Evolutionary conservation across 2,113 vertebrate species (phyloP).

Genomic region (Calidris pygmaea): DNA sequence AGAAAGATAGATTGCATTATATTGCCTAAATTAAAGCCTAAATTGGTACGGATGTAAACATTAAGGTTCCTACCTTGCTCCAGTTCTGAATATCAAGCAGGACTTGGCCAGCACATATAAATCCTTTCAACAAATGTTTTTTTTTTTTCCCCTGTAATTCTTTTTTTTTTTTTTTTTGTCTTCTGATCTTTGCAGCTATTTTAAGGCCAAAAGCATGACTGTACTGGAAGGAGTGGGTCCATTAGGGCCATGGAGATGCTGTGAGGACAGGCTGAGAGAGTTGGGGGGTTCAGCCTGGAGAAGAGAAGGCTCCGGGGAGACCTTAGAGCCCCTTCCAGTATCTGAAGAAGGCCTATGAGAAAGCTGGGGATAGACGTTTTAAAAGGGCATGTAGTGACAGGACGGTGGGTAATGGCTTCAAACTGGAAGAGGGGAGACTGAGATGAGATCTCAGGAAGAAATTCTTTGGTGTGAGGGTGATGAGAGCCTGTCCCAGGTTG

Average conservation of each 20-base stretch:
- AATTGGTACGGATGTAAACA: neutral
- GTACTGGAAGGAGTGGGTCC: neutral
- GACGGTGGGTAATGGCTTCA: neutral
- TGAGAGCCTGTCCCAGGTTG: too few species aligned
- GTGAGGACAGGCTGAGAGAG: neutral
- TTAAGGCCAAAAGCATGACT: neutral
- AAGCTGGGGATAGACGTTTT: neutral
- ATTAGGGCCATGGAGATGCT: neutral
- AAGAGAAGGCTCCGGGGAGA: neutral
- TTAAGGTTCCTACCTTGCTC: neutral
- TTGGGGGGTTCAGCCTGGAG: neutral
- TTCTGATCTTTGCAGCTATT: neutral
- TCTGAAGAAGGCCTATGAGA: neutral
- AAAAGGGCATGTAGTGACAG: accelerated
- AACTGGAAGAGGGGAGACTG: neutral
- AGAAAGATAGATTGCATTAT: slow-evolving; percentile 21
- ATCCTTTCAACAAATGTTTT: neutral
- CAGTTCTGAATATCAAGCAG: neutral
- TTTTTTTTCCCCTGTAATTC: accelerated
- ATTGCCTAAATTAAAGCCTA: slow-evolving; percentile 2
- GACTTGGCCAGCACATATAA: neutral
- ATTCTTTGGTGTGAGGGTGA: too few species aligned
- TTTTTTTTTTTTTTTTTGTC: neutral
- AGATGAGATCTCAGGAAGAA: neutral
- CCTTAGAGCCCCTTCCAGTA: neutral